These are phyloP conservation scores for Falcaria lacertinaria DNA, from an alignment of 2,888 invertebrate species.

Conservation along the genomic window DNA sequence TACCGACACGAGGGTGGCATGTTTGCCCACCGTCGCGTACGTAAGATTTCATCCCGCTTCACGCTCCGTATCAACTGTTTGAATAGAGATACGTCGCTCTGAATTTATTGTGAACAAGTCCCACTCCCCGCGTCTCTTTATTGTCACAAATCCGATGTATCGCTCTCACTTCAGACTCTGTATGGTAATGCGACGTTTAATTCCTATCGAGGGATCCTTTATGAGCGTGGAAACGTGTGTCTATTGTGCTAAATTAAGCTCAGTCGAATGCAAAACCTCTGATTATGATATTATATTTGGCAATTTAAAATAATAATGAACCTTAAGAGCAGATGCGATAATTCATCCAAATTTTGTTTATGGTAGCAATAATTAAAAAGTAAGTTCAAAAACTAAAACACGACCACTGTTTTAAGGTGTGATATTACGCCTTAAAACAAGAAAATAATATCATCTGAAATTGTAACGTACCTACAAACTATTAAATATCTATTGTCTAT, in stretches of 20 bases:
- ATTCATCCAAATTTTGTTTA: too few species aligned
- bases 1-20: conserved; percentile 29
- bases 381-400: too few species aligned
- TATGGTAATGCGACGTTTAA: conserved; percentile 76
- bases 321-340: too few species aligned
- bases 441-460: too few species aligned
- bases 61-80: conserved; percentile 73
- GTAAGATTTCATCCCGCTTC: conserved; percentile 64
- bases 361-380: too few species aligned
- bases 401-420: too few species aligned
- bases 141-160: conserved; percentile 75
- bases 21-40: conserved; percentile 63
- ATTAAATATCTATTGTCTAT: too few species aligned
- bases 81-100: conserved; percentile 74
- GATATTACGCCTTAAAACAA: too few species aligned
- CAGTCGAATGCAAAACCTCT: too few species aligned
- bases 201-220: conserved; percentile 54
- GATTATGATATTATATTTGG: too few species aligned
- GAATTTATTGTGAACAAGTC: conserved; percentile 67
- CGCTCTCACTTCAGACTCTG: conserved; percentile 67
- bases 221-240: conserved; percentile 34
- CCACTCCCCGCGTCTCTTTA: conserved; percentile 32
- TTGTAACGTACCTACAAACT: too few species aligned
- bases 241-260: conserved; percentile 1
- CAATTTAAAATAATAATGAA: too few species aligned